Conservation (phyloP, 1,140 invertebrate genomes). For the Zaprionus camerounensis region DNA sequence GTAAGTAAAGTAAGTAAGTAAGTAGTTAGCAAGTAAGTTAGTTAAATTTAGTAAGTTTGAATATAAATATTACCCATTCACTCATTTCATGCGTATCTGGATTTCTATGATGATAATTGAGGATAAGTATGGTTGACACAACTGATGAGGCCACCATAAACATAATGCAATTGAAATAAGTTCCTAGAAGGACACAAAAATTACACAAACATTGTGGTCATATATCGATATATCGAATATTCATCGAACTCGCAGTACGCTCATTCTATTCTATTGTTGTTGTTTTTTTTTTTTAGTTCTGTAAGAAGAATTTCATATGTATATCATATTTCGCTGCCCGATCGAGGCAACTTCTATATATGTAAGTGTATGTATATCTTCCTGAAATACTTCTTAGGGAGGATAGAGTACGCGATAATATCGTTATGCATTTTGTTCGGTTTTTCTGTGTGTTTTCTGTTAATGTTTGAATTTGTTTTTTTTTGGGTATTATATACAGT, state of each 20-base stretch:
- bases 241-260: slow-evolving; percentile 34
- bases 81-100: slow-evolving; percentile 99
- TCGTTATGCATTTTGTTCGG: slow-evolving; percentile 1
- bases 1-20: slow-evolving; percentile 54
- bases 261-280: slow-evolving; percentile 27
- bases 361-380: not conserved
- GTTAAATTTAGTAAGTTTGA: slow-evolving; percentile 60
- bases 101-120: slow-evolving; percentile 99
- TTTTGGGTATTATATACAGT: slow-evolving; percentile 21
- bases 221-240: slow-evolving; percentile 45
- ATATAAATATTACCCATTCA: slow-evolving; percentile 92
- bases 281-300: slow-evolving; percentile 6
- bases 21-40: slow-evolving; percentile 64
- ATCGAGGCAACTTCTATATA: slow-evolving; percentile 2
- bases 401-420: slow-evolving; percentile 9
- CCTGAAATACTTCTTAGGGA: not conserved
- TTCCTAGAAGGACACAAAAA: slow-evolving; percentile 87
- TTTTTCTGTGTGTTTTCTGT: slow-evolving; percentile 20
- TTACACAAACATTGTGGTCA: slow-evolving; percentile 83
- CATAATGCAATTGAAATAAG: slow-evolving; percentile 99
- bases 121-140: slow-evolving; percentile 98
- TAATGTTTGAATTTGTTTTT: slow-evolving; percentile 8
- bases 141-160: slow-evolving; percentile 98
- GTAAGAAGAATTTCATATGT: not conserved
- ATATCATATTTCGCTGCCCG: not conserved